Evolutionary conservation across 2,113 vertebrate genomes (phyloP).

Genomic region (Rhizomys pruinosus): DNA sequence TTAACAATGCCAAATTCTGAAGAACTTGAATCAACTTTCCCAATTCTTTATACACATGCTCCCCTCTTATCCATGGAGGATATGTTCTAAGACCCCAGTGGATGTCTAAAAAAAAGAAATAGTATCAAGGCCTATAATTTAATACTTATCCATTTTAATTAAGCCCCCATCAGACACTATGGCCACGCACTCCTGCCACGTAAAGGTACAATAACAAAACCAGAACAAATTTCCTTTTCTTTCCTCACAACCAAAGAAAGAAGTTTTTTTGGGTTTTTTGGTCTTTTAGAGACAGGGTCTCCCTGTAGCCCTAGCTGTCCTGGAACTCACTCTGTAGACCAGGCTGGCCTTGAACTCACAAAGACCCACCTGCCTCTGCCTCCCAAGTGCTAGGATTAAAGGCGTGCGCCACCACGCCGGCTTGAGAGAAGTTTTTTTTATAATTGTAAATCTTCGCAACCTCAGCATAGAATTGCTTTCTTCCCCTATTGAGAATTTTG

Average conservation of each 20-base stretch:
- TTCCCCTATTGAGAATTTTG: neutral
- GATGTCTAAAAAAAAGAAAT: neutral
- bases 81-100: neutral
- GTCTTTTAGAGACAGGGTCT: no score
- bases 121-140: neutral
- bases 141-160: neutral
- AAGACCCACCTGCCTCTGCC: no score
- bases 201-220: neutral
- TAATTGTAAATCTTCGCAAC: neutral
- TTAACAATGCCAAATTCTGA: neutral
- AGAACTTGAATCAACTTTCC: slow-evolving; percentile 31
- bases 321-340: no score
- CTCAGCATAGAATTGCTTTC: neutral
- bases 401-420: no score
- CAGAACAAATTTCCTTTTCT: neutral
- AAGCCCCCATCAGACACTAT: neutral
- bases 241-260: neutral
- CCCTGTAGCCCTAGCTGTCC: no score
- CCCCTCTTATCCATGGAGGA: neutral
- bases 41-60: neutral
- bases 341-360: no score
- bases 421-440: no score
- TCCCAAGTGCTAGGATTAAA: no score
- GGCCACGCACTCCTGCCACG: no score
- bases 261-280: no score